phyloP scores from a whole-genome alignment of 2,888 invertebrate species.

The Ligdia adustata region DNA sequence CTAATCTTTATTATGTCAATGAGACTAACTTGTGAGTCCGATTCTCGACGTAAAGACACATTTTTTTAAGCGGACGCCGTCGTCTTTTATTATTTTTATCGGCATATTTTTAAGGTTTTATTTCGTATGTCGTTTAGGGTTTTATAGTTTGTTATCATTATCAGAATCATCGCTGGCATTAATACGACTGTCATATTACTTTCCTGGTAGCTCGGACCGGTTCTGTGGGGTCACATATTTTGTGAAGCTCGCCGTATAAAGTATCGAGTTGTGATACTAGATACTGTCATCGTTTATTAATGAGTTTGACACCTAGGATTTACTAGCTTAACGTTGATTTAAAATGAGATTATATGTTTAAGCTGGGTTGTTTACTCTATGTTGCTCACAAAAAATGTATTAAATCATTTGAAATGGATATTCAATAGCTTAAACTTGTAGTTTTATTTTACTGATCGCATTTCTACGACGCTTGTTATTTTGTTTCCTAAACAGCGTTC shows the following conservation, averaged over 20 bases:
- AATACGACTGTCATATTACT: slow-evolving; percentile 72
- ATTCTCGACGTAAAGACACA: no score
- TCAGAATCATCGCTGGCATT: slow-evolving; percentile 68
- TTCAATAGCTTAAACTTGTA: no score
- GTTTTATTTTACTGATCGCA: no score
- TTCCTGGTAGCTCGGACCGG: slow-evolving; percentile 49
- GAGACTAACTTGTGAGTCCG: slow-evolving; percentile 43
- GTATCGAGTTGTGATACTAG: slow-evolving; percentile 38
- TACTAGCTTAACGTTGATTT: slow-evolving; percentile 18
- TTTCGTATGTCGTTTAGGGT: slow-evolving; percentile 58
- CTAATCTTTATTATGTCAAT: slow-evolving; percentile 71
- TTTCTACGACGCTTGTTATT: no score
- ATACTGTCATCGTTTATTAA: slow-evolving; percentile 43
- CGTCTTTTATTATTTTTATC: slow-evolving; percentile 49
- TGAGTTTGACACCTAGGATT: slow-evolving; percentile 43
- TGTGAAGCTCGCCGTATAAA: slow-evolving; percentile 31
- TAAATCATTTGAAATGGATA: neutral
- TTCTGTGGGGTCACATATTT: slow-evolving; percentile 42
- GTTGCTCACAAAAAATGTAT: neutral
- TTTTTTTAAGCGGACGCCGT: slow-evolving; percentile 34
- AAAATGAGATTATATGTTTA: slow-evolving; percentile 14
- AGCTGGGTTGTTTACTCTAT: slow-evolving; percentile 4
- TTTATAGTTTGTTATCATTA: slow-evolving; percentile 72
- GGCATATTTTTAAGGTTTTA: slow-evolving; percentile 51
- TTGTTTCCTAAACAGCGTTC: no score